These are phyloP conservation scores for Cyrtodaria siliqua DNA, from an alignment of 2,888 invertebrate species.

Conservation along the genomic window DNA sequence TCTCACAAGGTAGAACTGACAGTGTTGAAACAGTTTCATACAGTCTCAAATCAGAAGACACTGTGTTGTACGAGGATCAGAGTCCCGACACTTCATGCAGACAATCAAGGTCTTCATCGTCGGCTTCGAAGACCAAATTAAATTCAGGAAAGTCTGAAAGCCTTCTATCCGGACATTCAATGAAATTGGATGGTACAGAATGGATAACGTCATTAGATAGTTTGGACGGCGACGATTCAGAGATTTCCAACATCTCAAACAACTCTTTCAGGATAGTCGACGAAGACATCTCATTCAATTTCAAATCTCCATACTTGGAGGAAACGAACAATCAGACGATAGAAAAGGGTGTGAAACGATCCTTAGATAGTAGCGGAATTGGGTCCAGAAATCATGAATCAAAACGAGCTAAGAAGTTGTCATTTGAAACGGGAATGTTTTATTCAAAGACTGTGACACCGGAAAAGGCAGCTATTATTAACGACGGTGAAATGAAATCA, in stretches of 20 bases:
- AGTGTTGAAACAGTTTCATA: conserved; percentile 28
- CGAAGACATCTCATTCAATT: conserved; percentile 66
- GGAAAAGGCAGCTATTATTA: neutral
- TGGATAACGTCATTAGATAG: neutral
- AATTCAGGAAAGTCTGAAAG: neutral
- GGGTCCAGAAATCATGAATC: neutral
- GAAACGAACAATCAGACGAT: neutral
- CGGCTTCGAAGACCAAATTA: neutral
- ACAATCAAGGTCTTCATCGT: neutral
- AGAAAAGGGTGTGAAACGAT: conserved; percentile 11
- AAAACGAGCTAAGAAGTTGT: conserved; percentile 22
- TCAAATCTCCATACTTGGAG: conserved; percentile 24
- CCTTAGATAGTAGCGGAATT: conserved; percentile 17
- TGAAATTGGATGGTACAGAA: conserved; percentile 1
- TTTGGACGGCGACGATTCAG: neutral
- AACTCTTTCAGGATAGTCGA: conserved; percentile 51
- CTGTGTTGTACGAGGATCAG: conserved; percentile 8
- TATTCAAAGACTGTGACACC: conserved; percentile 10
- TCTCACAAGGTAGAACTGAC: conserved; percentile 6
- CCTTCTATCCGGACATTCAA: neutral
- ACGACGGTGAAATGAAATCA: too few species aligned
- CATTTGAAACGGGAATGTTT: conserved; percentile 20
- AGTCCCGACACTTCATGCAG: neutral
- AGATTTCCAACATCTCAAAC: conserved; percentile 14
- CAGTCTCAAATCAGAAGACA: conserved; percentile 45